Evolutionary conservation across 2,113 vertebrate genomes (phyloP), one percentile per base, ranked within the genome.

Genomic region (Carettochelys insculpta): DNA sequence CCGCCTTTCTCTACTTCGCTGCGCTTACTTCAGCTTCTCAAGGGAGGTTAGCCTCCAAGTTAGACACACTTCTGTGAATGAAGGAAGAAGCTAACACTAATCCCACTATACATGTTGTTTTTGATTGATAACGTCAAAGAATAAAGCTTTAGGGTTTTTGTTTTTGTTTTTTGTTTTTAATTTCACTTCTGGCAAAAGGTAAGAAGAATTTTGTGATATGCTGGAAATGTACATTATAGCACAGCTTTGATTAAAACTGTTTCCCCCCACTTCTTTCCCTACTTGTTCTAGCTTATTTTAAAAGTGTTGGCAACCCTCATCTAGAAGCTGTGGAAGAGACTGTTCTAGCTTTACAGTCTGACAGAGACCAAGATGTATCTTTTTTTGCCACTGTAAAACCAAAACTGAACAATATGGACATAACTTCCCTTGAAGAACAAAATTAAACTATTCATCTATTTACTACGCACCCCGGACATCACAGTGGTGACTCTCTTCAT

Each of bases 321-420:
- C 98, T 99, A 14, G 98, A 99, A 80, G 97, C 98, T 76, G 97
- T 98, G 77, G 98, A 99, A 90, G 98, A 99, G 97, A 98, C 98
- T 0, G 94, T 99, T 83, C 97, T 98, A 92, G 96, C 98, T 50
- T 96, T 99, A 95, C 98, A 98, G 45, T 98, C 98, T 1, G 99
- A 99, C 96, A 97, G 96, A 94, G 98, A 99, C 97, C 98, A 98
- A 76, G 99, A 99, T 24, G 98, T 99, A 76, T 98, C 98, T 38
- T 99, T 98, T 97, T 99, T 99, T 47, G 98, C 99, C 94, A 98
- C 97, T 85, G 92, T 98, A 77, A 98, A 99, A 90, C 98, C 98
- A 77, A 98, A 97, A 88, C 97, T 90, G 94, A 95, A 88, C 94
- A 53, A 97, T 34, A 80, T 93, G 89, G 97, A 98, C 92, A 98